Conservation (phyloP, 2,888 invertebrate genomes). For the Polydesmus complanatus region DNA sequence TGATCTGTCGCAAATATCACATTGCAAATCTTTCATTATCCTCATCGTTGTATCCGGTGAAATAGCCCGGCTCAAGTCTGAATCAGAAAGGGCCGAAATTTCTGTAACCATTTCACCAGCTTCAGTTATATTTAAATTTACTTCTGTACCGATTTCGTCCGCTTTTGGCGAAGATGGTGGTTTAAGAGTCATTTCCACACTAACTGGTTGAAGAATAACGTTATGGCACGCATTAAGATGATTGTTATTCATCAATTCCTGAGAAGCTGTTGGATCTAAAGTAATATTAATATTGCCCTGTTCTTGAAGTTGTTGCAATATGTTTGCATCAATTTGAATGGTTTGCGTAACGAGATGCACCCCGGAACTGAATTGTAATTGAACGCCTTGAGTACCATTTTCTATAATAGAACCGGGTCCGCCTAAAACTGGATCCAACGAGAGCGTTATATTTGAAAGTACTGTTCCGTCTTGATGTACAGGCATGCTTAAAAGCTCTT, state of each 20-base stretch:
- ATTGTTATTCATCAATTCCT: background rate
- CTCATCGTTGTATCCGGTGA: no score
- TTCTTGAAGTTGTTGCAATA: slow-evolving; percentile 35
- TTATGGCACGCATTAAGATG: slow-evolving; percentile 22
- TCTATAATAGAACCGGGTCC: slow-evolving; percentile 19
- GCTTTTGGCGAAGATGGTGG: background rate
- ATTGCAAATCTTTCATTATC: no score
- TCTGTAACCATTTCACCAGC: slow-evolving; percentile 8
- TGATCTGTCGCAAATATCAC: slow-evolving; percentile 42
- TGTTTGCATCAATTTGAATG: slow-evolving; percentile 36
- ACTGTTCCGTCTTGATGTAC: background rate
- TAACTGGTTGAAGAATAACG: slow-evolving; percentile 28
- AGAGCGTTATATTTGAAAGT: background rate
- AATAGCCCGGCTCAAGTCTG: no score
- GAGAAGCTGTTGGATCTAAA: background rate
- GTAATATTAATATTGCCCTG: slow-evolving; percentile 32
- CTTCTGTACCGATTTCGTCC: background rate
- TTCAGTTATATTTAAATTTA: slow-evolving; percentile 10
- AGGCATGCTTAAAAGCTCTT: background rate
- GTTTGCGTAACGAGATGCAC: slow-evolving; percentile 36
- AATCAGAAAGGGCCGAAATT: background rate
- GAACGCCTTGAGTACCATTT: slow-evolving; percentile 28
- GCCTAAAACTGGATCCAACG: background rate
- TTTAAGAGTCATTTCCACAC: slow-evolving; percentile 1
- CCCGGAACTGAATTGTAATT: slow-evolving; percentile 31